Base-by-base conservation (phyloP, 1,140 invertebrate genomes). In the Littorina saxatilis region DNA sequence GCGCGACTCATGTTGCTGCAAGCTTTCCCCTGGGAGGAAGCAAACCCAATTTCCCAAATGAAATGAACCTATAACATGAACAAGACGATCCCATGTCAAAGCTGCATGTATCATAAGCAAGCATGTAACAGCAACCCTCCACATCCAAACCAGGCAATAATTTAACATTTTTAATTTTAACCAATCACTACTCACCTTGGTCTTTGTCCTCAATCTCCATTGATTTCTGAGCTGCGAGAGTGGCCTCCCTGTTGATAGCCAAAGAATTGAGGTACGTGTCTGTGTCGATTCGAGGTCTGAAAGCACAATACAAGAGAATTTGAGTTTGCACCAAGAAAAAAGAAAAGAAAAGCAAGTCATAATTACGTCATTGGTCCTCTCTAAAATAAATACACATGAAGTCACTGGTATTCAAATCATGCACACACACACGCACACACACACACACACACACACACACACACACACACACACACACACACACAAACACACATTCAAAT, bases 391-490 rank as follows among this genome's bases (percentile, higher is more conserved):
- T 75, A 15, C 29, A 50, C 35, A 23, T 55, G n/a, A 76, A 43
- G 27, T 20, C 37, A 35, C 5, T 55, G n/a, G n/a, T n/a, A n/a
- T 40, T 39, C 23, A 35, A 35, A n/a, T 35, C 35, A 39, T 39
- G 27, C 15, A 27, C n/a, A 5, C 15, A 75, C 55, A 79, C 73
- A 81, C 13, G 29, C 79, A 79, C 79, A 58, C 61, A 37, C 37
- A 81, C 73, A 79, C 75, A 79, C 79, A 52, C 29, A 79, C 72
- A 52, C 75, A 76, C n/a, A n/a, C n/a, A n/a, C n/a, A n/a, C n/a
- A n/a, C n/a, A n/a, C n/a, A n/a, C n/a, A n/a, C n/a, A n/a, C n/a
- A n/a, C n/a, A n/a, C n/a, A n/a, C n/a, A n/a, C n/a, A n/a, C n/a
- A n/a, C n/a, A n/a, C n/a, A n/a, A n/a, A n/a, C n/a, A n/a, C n/a